These are phyloP conservation scores for Homalodisca vitripennis DNA, from an alignment of 1,140 invertebrate genomes.

Conservation along the genomic window DNA sequence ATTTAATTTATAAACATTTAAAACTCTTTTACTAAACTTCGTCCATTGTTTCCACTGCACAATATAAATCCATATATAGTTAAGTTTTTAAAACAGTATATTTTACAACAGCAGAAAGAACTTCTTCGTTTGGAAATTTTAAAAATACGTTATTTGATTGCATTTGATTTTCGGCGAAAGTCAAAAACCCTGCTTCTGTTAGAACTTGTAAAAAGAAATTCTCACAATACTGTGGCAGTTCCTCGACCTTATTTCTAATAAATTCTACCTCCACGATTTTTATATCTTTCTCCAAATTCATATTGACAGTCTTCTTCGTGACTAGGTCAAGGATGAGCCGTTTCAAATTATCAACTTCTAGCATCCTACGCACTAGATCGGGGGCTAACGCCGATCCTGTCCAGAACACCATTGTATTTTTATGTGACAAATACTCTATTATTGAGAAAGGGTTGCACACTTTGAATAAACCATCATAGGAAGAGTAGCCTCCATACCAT, in stretches of 20 bases:
- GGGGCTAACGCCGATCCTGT: background rate
- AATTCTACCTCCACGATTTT: background rate
- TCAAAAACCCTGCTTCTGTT: background rate
- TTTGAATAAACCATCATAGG: background rate
- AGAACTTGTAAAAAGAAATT: background rate
- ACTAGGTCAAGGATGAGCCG: background rate
- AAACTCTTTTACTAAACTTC: too few species aligned
- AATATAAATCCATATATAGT: too few species aligned
- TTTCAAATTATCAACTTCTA: background rate
- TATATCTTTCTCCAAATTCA: background rate
- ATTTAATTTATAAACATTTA: too few species aligned
- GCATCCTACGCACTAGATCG: background rate
- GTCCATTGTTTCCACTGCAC: too few species aligned
- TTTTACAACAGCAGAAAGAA: background rate
- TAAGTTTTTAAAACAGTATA: background rate
- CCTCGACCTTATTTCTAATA: background rate
- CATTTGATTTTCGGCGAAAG: background rate
- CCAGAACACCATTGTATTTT: background rate
- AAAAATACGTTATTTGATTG: background rate
- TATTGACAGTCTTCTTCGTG: background rate
- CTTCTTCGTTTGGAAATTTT: background rate
- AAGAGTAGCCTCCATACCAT: background rate
- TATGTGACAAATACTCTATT: background rate
- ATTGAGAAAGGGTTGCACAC: background rate
- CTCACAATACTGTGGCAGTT: slow-evolving; percentile 9